These are phyloP conservation scores for Proteles cristata DNA, from an alignment of 2,113 vertebrate genomes.

Conservation along the genomic window DNA sequence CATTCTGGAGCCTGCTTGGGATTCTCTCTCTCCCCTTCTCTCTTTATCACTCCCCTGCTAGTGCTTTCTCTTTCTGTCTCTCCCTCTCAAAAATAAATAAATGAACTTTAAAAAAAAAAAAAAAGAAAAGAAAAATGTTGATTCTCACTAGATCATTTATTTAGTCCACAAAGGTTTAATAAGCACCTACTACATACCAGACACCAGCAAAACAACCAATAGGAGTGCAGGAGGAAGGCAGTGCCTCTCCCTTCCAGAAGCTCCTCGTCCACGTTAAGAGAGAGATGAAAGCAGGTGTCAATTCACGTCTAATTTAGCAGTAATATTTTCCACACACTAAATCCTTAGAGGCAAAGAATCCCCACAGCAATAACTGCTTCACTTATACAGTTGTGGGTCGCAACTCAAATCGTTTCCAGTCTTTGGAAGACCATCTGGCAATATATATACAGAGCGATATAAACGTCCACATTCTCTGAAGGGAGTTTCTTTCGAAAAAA, in stretches of 20 bases:
- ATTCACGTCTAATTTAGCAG: neutral
- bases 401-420: neutral
- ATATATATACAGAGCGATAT: neutral
- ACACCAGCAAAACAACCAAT: accelerated
- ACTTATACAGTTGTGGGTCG: neutral
- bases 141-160: neutral
- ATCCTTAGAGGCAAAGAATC: neutral
- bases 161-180: neutral
- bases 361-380: neutral
- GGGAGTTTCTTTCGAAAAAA: neutral
- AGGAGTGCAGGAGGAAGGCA: neutral
- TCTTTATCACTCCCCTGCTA: too few relatives aligned
- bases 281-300: neutral
- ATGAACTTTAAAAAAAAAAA: too few relatives aligned
- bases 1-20: too few relatives aligned
- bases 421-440: neutral
- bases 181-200: neutral
- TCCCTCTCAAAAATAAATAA: too few relatives aligned
- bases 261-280: neutral
- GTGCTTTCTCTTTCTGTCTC: too few relatives aligned
- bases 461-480: neutral
- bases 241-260: neutral
- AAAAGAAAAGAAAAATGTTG: neutral
- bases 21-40: too few relatives aligned
- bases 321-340: neutral